phyloP scores from a whole-genome alignment of 1,140 invertebrate genomes.

The Harlomillsia oculata region DNA sequence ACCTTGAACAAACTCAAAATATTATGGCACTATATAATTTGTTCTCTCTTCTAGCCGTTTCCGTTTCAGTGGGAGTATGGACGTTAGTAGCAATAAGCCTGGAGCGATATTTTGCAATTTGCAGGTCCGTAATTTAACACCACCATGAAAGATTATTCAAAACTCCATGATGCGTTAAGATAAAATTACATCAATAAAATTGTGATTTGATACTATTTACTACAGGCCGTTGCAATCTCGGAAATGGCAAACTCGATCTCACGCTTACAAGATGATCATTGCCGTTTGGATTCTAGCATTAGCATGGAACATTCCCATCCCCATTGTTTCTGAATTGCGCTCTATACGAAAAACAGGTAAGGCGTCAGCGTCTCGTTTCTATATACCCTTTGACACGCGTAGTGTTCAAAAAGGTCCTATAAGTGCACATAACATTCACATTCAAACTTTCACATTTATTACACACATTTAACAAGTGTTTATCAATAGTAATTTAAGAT shows the following conservation, averaged over 20 bases:
- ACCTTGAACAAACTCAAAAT: too few species aligned
- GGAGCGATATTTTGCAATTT: conserved; percentile 61
- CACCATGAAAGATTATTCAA: background rate
- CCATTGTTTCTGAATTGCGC: conserved; percentile 52
- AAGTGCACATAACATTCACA: too few species aligned
- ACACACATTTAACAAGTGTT: too few species aligned
- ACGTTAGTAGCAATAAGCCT: conserved; percentile 59
- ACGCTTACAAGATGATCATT: conserved; percentile 51
- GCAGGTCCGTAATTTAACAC: conserved; percentile 41
- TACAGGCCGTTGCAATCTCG: conserved; percentile 48
- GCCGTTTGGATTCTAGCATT: conserved; percentile 47
- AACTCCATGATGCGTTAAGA: background rate
- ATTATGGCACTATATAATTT: too few species aligned
- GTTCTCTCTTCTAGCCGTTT: conserved; percentile 47
- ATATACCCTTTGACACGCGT: background rate
- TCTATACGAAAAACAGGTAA: conserved; percentile 46
- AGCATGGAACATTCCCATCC: conserved; percentile 53
- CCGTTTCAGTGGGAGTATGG: conserved; percentile 54
- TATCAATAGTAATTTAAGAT: too few species aligned
- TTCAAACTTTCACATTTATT: too few species aligned
- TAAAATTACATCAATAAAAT: background rate
- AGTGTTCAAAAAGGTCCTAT: too few species aligned
- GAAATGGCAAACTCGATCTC: conserved; percentile 56
- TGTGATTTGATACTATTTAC: too few species aligned
- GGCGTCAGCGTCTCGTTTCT: conserved; percentile 12